These are phyloP conservation scores for Bradypus variegatus DNA, from an alignment of 2,797 vertebrate genomes.

Conservation along the genomic window DNA sequence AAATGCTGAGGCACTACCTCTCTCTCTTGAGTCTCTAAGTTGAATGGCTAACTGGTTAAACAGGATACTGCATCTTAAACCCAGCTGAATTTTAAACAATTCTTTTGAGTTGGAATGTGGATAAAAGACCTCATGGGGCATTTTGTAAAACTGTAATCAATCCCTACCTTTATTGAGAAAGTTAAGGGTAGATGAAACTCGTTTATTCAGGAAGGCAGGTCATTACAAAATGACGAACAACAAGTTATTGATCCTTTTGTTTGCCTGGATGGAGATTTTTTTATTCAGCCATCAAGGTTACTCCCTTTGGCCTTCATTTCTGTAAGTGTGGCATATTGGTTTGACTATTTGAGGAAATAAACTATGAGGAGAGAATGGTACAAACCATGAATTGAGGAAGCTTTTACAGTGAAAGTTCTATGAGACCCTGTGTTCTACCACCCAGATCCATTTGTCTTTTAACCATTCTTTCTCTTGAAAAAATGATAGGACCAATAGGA, in stretches of 20 bases:
- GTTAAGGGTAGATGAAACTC: neutral
- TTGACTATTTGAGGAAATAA: neutral
- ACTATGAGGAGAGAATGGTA: neutral
- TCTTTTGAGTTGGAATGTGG: neutral
- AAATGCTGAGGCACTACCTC: neutral
- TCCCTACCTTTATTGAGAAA: neutral
- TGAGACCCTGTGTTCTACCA: neutral
- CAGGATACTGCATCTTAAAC: constrained; percentile 9
- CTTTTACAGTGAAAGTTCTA: neutral
- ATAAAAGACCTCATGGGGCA: neutral
- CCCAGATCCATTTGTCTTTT: neutral
- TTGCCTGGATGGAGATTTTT: neutral
- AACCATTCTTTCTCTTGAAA: neutral
- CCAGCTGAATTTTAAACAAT: constrained; percentile 5
- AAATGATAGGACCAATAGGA: neutral
- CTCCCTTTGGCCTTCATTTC: neutral
- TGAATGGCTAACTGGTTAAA: constrained; percentile 15
- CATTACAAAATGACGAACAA: neutral
- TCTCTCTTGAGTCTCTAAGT: neutral
- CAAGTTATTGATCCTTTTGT: neutral
- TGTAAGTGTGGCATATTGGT: neutral
- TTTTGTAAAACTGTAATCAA: constrained; percentile 22
- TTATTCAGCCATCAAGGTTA: neutral
- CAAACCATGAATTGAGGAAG: neutral
- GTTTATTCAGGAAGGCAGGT: neutral